Percentiles rank a stretch among this genome's conserved stretches.
These are phyloP conservation scores for Drosophila erecta DNA, from an alignment of 1,140 invertebrate genomes.

Conservation along the genomic window DNA sequence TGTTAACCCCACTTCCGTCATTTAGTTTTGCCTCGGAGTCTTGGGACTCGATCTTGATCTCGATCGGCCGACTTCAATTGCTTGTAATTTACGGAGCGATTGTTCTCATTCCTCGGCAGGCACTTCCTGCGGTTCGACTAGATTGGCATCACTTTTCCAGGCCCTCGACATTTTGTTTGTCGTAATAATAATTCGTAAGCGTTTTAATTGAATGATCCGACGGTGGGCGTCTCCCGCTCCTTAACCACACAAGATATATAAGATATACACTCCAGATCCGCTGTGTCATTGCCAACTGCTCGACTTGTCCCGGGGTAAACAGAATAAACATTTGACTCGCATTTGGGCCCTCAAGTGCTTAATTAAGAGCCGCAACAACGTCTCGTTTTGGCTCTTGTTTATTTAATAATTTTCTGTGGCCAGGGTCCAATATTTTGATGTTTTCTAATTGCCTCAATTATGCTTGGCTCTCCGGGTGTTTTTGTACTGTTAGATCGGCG, in stretches of 20 bases:
- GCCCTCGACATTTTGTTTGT: slow-evolving; percentile 73
- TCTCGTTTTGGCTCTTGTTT: slow-evolving; percentile 65
- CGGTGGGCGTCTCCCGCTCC: slow-evolving; percentile 54
- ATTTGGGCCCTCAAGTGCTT: slow-evolving; percentile 71
- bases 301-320: slow-evolving; percentile 35
- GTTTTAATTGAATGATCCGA: slow-evolving; percentile 81
- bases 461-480: slow-evolving; percentile 36
- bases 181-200: slow-evolving; percentile 77
- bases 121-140: slow-evolving; percentile 64
- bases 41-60: slow-evolving; percentile 27
- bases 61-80: slow-evolving; percentile 61
- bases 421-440: slow-evolving; percentile 73
- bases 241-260: slow-evolving; percentile 20
- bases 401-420: slow-evolving; percentile 68
- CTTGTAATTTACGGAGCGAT: slow-evolving; percentile 63
- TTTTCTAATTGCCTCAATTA: slow-evolving; percentile 83
- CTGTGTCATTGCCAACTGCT: slow-evolving; percentile 66
- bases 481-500: slow-evolving; percentile 21
- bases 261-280: slow-evolving; percentile 28
- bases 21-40: too few species aligned
- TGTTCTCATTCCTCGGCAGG: slow-evolving; percentile 20
- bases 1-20: slow-evolving; percentile 72
- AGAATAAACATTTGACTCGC: slow-evolving; percentile 70
- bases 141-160: slow-evolving; percentile 70
- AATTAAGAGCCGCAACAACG: slow-evolving; percentile 71